phyloP scores from a whole-genome alignment of 2,797 vertebrate genomes.

The Bovichtus variegatus region DNA sequence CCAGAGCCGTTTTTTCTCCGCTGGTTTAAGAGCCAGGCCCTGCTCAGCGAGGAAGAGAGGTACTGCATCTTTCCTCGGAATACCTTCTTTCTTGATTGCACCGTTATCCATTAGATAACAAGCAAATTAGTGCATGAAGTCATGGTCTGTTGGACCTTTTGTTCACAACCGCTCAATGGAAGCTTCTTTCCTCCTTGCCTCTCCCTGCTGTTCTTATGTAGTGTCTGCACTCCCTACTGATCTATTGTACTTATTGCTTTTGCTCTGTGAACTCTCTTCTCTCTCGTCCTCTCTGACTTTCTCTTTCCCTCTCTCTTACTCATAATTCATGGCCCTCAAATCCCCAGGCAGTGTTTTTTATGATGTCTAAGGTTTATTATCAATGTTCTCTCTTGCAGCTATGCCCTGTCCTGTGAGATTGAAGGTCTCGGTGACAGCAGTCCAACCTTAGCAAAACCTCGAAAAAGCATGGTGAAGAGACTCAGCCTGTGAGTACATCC shows the following conservation, averaged over 20 bases:
- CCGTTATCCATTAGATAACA: conserved; percentile 46
- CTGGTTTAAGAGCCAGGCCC: conserved; percentile 91
- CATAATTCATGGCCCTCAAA: conserved; percentile 10
- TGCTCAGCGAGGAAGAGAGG: conserved; percentile 94
- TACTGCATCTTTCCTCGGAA: conserved; percentile 51
- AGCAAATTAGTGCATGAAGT: conserved; percentile 50
- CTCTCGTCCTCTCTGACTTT: conserved; percentile 16
- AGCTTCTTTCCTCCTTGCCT: conserved; percentile 34
- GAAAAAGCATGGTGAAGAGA: conserved; percentile 97
- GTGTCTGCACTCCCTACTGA: conserved; percentile 46
- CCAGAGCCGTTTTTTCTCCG: conserved; percentile 89
- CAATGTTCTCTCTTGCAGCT: conserved; percentile 81
- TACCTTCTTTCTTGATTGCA: conserved; percentile 8
- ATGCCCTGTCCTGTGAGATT: conserved; percentile 90
- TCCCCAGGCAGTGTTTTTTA: conserved; percentile 6
- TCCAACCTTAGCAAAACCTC: conserved; percentile 90
- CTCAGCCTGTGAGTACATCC: conserved; percentile 93
- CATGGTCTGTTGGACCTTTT: conserved; percentile 63
- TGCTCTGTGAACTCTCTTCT: background rate
- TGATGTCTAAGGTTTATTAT: conserved; percentile 26
- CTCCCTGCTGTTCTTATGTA: conserved; percentile 40
- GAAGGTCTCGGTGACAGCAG: conserved; percentile 90
- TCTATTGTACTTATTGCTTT: conserved; percentile 40
- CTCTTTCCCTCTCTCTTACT: background rate
- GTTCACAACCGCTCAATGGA: conserved; percentile 56